Base-by-base conservation (phyloP, 1,140 invertebrate species). In the Cheumatopsyche charites region DNA sequence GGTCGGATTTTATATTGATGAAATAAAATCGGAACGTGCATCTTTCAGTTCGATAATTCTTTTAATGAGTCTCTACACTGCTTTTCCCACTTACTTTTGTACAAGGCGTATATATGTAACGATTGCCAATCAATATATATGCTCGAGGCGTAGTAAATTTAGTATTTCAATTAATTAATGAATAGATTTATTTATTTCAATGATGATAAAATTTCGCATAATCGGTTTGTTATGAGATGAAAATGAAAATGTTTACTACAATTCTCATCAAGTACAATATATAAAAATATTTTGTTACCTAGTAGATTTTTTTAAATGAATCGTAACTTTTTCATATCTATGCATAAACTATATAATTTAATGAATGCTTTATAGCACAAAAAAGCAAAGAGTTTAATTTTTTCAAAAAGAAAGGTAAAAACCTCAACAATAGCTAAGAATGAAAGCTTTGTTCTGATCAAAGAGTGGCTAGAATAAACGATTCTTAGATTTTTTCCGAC, bases 381-480 rank as follows among this genome's bases (percentile, higher is more conserved):
- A n/a, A 17, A 17, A 15, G n/a, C 15, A 52, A 17, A 52, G 47
- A 15, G 47, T 52, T 17, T 17, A 19, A 17, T 52, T 52, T 52
- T 11, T 6, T 15, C n/a, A 52, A 52, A 17, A 52, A 1, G 26
- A 26, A 13, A 62, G 12, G 21, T 26, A 62, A 29, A 36, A 62
- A 29, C 26, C 26, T 12, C 58, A 36, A 62, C 58, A 62, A 62
- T 62, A 23, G 58, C 21, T 25, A 62, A 62, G 26, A 62, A 23
- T 62, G 15, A 62, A 29, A 29, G 9, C 26, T 62, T 62, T 62
- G 58, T 62, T 62, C 25, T 12, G 58, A 62, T 62, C 58, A 62
- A 62, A 62, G 58, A 21, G 26, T 25, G 58, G 26, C 7, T 19
- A 17, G 47, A 52, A 52, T 52, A 52, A 36, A 52, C 47, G 19